Percentiles rank a stretch among this genome's conserved stretches.
These are phyloP conservation scores for Myanophis thanlyinensis DNA, from an alignment of 2,113 vertebrate species.

Conservation along the genomic window DNA sequence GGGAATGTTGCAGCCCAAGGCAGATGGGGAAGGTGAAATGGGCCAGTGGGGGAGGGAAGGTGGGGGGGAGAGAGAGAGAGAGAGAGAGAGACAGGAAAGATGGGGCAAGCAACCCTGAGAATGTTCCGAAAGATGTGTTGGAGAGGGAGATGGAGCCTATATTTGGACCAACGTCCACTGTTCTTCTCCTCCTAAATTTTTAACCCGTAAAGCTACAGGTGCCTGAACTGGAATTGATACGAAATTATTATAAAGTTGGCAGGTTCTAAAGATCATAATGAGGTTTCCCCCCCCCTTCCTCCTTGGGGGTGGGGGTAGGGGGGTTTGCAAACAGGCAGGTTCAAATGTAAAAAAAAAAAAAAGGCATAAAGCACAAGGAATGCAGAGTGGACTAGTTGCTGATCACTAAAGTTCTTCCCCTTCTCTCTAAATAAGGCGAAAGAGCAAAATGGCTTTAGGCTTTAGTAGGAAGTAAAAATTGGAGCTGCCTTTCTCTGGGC, in stretches of 20 bases:
- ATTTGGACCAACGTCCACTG: constrained; percentile 56
- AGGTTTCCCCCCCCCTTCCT: constrained; percentile 2
- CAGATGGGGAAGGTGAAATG: constrained; percentile 12
- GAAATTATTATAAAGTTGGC: constrained; percentile 37
- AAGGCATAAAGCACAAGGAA: constrained; percentile 73
- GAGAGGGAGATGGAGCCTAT: constrained; percentile 9
- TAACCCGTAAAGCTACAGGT: constrained; percentile 22
- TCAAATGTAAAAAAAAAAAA: constrained; percentile 29
- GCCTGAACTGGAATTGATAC: constrained; percentile 50
- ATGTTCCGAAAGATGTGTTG: neutral
- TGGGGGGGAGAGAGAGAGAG: neutral
- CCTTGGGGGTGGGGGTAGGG: neutral
- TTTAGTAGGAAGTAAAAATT: constrained; percentile 30
- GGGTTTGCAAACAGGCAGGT: constrained; percentile 59
- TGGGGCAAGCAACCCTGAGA: neutral
- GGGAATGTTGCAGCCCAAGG: neutral
- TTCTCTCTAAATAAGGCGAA: constrained; percentile 58
- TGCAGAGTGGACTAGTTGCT: constrained; percentile 59
- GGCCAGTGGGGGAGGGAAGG: neutral
- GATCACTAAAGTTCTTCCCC: constrained; percentile 63
- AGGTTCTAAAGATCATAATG: constrained; percentile 19
- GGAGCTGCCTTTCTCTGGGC: constrained; percentile 45
- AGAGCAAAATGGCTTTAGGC: constrained; percentile 36
- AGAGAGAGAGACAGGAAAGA: neutral
- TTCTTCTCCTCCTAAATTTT: constrained; percentile 39